A percentile compares a stretch with the other conserved stretches of the same genome.
Conservation (phyloP, 1,140 invertebrate genomes). For the Maniola jurtina region DNA sequence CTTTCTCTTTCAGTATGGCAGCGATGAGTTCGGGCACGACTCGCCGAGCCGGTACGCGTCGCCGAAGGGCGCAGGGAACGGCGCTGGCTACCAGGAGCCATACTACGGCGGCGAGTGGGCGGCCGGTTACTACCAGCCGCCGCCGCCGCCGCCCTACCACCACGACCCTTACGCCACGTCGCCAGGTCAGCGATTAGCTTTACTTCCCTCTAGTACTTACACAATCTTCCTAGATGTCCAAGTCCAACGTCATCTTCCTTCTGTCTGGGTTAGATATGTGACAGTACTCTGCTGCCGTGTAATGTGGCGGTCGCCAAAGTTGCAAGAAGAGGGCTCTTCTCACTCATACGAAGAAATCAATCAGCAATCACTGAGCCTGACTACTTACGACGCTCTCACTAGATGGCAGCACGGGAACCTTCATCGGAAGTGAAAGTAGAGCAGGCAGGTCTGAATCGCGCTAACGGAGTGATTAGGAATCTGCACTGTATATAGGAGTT, state of each 20-base stretch:
- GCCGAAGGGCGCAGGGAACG: slow-evolving; percentile 83
- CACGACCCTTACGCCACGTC: slow-evolving; percentile 81
- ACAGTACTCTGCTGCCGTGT: too few species aligned
- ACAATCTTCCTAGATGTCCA: not conserved
- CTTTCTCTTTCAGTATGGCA: slow-evolving; percentile 86
- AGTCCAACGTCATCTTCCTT: not conserved
- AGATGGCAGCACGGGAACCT: too few species aligned
- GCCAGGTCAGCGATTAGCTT: slow-evolving; percentile 54
- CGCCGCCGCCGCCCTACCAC: slow-evolving; percentile 76
- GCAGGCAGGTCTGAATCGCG: too few species aligned
- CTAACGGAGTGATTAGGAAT: too few species aligned
- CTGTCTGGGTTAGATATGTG: too few species aligned
- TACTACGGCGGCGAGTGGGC: slow-evolving; percentile 80
- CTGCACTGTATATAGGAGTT: too few species aligned
- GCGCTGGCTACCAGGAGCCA: slow-evolving; percentile 75
- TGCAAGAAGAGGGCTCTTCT: too few species aligned
- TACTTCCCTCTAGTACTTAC: not conserved
- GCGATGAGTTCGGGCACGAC: slow-evolving; percentile 92
- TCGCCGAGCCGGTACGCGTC: slow-evolving; percentile 89
- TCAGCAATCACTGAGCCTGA: too few species aligned
- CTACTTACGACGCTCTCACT: too few species aligned
- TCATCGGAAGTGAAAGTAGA: too few species aligned
- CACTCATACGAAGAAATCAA: too few species aligned
- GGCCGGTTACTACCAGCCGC: slow-evolving; percentile 76
- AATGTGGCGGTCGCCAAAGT: too few species aligned